Conservation (phyloP, 2,113 vertebrate genomes). For the Pseudois nayaur region DNA sequence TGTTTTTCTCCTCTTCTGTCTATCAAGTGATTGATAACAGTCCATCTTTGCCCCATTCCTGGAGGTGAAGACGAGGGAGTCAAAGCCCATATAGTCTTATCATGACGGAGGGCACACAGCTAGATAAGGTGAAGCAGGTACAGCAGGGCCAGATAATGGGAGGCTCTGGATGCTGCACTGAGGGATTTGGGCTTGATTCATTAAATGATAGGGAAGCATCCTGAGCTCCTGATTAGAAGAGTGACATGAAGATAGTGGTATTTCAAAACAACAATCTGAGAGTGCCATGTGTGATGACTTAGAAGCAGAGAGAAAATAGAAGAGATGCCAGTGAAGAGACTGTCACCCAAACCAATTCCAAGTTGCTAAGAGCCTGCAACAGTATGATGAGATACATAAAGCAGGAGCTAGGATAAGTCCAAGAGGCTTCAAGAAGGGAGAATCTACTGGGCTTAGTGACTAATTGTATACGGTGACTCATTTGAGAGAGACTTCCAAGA, state of each 20-base stretch:
- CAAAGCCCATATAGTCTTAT: not conserved
- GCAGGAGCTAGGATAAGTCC: not conserved
- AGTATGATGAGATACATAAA: not conserved
- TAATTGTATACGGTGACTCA: not conserved
- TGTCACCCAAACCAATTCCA: not conserved
- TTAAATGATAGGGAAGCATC: slow-evolving; percentile 51
- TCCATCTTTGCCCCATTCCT: not conserved
- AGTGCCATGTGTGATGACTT: not conserved
- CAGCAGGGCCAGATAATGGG: not conserved
- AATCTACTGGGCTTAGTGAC: not conserved
- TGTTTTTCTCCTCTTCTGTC: not conserved
- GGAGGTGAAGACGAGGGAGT: not conserved
- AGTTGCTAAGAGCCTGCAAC: not conserved
- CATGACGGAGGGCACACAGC: not conserved
- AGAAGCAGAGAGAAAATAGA: slow-evolving; percentile 8
- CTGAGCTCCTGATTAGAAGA: not conserved
- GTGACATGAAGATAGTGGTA: not conserved
- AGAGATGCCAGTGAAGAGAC: not conserved
- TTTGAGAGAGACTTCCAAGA: not conserved
- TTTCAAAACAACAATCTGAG: slow-evolving; percentile 32
- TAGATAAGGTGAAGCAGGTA: not conserved
- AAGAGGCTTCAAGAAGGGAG: not conserved
- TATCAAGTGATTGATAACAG: not conserved
- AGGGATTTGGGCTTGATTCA: slow-evolving; percentile 21
- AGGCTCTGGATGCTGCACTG: not conserved